Conservation (phyloP, 2,113 vertebrate species). For the Rhabdomys dilectus region DNA sequence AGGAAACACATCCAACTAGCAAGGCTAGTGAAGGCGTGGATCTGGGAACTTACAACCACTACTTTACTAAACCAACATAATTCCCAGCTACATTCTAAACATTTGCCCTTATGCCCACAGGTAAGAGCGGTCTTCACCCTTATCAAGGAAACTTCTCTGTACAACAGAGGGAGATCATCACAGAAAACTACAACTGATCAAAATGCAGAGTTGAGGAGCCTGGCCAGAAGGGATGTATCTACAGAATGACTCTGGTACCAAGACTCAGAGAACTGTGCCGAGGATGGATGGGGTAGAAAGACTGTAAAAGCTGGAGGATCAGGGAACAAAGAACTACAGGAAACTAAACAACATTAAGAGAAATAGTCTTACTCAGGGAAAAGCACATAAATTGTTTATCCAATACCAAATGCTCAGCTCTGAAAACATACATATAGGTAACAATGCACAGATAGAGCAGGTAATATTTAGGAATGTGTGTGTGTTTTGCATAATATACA, state of each 20-base stretch:
- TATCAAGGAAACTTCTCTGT: background rate
- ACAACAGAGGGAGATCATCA: background rate
- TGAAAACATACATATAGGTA: background rate
- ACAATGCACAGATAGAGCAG: background rate
- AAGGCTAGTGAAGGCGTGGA: background rate
- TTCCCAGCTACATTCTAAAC: too few relatives aligned
- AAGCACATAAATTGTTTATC: background rate
- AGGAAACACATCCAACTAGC: background rate
- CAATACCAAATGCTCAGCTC: background rate
- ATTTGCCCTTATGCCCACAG: background rate
- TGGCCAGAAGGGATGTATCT: too few relatives aligned
- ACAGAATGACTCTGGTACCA: background rate
- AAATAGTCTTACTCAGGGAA: background rate
- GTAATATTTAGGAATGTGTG: background rate
- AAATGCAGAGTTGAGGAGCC: background rate
- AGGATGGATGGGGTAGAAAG: background rate
- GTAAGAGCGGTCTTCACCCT: background rate
- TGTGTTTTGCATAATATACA: background rate
- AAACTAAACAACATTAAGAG: background rate
- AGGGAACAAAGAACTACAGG: background rate
- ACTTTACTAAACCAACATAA: background rate
- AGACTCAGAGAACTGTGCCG: too few relatives aligned
- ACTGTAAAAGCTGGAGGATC: background rate
- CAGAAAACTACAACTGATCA: background rate
- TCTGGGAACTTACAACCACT: background rate